Conservation (phyloP, 1,140 invertebrate genomes). For the Atta texana region DNA sequence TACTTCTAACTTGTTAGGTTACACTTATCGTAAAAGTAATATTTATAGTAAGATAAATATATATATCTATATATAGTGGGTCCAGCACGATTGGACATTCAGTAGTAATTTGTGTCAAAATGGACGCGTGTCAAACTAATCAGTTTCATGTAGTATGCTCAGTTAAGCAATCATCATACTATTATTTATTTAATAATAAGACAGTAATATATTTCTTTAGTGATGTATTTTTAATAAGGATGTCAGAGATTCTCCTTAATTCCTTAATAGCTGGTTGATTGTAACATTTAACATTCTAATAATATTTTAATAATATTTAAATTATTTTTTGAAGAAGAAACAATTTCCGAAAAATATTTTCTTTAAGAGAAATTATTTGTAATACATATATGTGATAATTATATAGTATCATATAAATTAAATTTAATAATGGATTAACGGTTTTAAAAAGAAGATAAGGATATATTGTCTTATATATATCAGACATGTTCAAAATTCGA, state of each 20-base stretch:
- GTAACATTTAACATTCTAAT: not conserved
- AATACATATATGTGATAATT: not conserved
- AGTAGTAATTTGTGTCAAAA: constrained; percentile 61
- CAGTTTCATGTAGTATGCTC: constrained; percentile 38
- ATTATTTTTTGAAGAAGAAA: not conserved
- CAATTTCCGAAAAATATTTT: not conserved
- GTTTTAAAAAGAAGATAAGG: not conserved
- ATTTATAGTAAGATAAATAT: constrained; percentile 62
- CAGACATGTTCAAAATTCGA: not conserved
- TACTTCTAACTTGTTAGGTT: constrained; percentile 54
- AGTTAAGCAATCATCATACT: constrained; percentile 47
- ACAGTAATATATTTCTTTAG: constrained; percentile 35
- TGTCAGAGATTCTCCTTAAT: constrained; percentile 37
- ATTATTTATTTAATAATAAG: constrained; percentile 46
- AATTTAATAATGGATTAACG: constrained; percentile 15
- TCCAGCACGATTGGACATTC: constrained; percentile 44
- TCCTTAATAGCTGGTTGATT: constrained; percentile 47
- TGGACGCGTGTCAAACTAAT: constrained; percentile 59
- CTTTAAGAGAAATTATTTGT: not conserved
- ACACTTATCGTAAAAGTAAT: constrained; percentile 68
- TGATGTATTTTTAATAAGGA: constrained; percentile 18
- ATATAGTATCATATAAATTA: not conserved
- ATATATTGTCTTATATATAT: not conserved
- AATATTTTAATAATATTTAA: not conserved
- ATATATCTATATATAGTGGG: constrained; percentile 15